phyloP scores from a whole-genome alignment of 2,797 vertebrate species.

The Neosilurus mollespiculum region DNA sequence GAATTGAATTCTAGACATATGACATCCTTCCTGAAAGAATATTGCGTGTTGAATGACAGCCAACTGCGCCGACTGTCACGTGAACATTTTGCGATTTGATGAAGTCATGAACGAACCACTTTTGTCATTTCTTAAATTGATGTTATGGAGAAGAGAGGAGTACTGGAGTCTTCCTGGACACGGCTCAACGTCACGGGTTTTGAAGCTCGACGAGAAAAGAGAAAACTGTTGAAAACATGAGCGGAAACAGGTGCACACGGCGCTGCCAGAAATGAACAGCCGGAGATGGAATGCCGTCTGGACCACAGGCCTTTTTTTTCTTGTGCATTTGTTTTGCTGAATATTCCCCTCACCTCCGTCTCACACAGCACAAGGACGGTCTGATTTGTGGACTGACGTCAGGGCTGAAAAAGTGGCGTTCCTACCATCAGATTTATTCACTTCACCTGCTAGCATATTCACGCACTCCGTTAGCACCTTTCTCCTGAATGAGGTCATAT shows the following conservation, averaged over 20 bases:
- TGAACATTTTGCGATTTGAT: not conserved
- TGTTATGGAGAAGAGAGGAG: not conserved
- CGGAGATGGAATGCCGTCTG: constrained; percentile 1
- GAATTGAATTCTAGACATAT: not conserved
- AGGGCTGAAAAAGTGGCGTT: not conserved
- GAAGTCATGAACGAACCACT: not conserved
- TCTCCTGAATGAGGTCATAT: not conserved
- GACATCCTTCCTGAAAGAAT: not conserved
- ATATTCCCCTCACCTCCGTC: constrained; percentile 9
- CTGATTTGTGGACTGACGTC: not conserved
- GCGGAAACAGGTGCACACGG: not conserved
- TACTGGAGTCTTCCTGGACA: not conserved
- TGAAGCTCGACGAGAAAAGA: not conserved
- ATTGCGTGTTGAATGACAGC: not conserved
- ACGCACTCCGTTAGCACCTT: not conserved
- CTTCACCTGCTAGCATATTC: constrained; percentile 4
- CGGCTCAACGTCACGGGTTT: not conserved
- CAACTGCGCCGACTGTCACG: not conserved
- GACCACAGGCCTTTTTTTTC: not conserved
- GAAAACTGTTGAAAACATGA: not conserved
- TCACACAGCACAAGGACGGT: not conserved
- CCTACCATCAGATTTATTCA: not conserved
- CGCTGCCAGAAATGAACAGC: too few species aligned
- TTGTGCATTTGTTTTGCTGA: not conserved
- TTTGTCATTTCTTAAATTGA: not conserved